phyloP scores from a whole-genome alignment of 2,797 vertebrate species.

The Uromys caudimaculatus region DNA sequence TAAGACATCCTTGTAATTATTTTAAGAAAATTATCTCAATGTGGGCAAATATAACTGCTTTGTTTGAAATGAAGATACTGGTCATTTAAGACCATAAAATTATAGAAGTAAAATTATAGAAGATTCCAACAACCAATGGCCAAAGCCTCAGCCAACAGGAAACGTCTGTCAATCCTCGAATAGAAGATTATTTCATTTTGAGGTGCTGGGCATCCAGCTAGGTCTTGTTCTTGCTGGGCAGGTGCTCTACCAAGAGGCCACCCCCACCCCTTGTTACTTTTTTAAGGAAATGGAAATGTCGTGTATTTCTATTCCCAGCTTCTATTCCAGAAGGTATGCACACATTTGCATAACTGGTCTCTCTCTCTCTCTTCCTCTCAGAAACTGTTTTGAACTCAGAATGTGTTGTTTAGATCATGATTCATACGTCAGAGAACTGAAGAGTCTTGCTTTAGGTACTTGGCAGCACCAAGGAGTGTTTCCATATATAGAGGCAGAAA shows the following conservation, averaged over 20 bases:
- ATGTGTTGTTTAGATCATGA: slow-evolving; percentile 73
- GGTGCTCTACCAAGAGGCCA: too few relatives aligned
- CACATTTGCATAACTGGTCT: slow-evolving; percentile 69
- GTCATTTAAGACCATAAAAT: slow-evolving; percentile 16
- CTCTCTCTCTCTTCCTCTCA: slow-evolving; percentile 39
- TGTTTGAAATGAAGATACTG: slow-evolving; percentile 42
- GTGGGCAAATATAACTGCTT: slow-evolving; percentile 19
- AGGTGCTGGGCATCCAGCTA: background rate
- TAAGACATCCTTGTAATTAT: slow-evolving; percentile 30
- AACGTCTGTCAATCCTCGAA: slow-evolving; percentile 6
- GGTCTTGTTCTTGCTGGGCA: background rate
- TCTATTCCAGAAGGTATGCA: slow-evolving; percentile 61
- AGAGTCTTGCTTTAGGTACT: slow-evolving; percentile 69
- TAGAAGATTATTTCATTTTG: background rate
- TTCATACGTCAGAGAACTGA: slow-evolving; percentile 74
- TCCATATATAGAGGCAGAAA: slow-evolving; percentile 66
- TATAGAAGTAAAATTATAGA: background rate
- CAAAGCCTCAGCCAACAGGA: background rate
- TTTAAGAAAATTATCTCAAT: slow-evolving; percentile 32
- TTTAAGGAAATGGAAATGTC: slow-evolving; percentile 58
- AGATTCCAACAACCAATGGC: background rate
- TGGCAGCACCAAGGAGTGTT: slow-evolving; percentile 68
- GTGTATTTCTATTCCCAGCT: slow-evolving; percentile 56
- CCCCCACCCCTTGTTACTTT: background rate
- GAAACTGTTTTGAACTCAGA: slow-evolving; percentile 64